A percentile compares a stretch with the other conserved stretches of the same genome.
These are phyloP conservation scores for Lepisosteus oculatus DNA, from an alignment of 2,113 vertebrate genomes.

Conservation along the genomic window DNA sequence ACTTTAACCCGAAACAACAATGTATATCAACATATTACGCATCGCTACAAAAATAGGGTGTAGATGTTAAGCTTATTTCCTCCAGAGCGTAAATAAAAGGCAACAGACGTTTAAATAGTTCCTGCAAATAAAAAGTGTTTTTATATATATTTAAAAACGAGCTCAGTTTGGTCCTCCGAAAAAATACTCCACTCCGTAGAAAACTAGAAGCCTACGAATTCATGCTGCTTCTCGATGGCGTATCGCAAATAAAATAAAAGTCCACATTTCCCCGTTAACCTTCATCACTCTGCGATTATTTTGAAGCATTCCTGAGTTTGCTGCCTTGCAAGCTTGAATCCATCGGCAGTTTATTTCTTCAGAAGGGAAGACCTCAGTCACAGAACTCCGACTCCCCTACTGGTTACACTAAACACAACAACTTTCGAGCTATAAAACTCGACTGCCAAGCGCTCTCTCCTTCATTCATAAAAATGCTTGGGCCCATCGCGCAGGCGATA, in stretches of 20 bases:
- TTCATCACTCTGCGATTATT: not conserved
- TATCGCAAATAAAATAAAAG: not conserved
- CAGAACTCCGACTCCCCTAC: slow-evolving; percentile 36
- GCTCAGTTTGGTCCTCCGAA: no score
- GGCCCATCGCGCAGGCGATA: no score
- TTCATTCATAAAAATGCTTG: slow-evolving; percentile 63
- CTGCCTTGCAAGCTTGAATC: slow-evolving; percentile 4
- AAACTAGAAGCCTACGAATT: no score
- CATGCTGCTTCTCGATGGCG: not conserved
- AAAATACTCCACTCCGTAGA: no score
- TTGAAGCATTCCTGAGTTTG: not conserved
- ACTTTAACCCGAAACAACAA: no score
- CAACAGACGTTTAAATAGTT: no score
- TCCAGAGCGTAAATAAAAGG: no score
- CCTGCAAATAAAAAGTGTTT: no score
- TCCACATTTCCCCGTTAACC: not conserved
- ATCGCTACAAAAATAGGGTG: no score
- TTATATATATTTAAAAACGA: no score
- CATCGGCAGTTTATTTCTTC: not conserved
- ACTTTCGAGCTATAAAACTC: slow-evolving; percentile 12
- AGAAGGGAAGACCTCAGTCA: slow-evolving; percentile 15
- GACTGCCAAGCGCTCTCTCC: slow-evolving; percentile 34
- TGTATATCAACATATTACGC: no score
- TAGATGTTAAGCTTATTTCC: no score
- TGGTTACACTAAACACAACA: slow-evolving; percentile 28